These are phyloP conservation scores for Mesorhabditis belari DNA, from an alignment of 2,888 invertebrate genomes.

Conservation along the genomic window DNA sequence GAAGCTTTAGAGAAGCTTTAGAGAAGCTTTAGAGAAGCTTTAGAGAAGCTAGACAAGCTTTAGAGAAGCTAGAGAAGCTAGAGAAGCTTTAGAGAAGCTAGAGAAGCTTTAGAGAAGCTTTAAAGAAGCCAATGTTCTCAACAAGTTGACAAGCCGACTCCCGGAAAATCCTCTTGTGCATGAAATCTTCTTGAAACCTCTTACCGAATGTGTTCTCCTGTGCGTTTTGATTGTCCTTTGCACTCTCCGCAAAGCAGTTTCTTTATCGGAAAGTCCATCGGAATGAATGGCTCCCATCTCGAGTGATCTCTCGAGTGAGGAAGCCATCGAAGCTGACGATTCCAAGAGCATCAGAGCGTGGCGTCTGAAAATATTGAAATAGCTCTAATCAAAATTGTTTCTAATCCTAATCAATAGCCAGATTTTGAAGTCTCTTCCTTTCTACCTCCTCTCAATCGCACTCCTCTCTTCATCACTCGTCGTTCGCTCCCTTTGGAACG, in stretches of 20 bases:
- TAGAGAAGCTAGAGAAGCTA: too few relatives aligned
- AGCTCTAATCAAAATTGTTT: background rate
- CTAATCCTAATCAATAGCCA: background rate
- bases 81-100: too few relatives aligned
- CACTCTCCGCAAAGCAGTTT: slow-evolving; percentile 36
- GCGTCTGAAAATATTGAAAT: background rate
- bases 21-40: too few relatives aligned
- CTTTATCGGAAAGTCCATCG: slow-evolving; percentile 52
- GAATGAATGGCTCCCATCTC: slow-evolving; percentile 41
- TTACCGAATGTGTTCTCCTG: slow-evolving; percentile 32
- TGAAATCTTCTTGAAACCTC: too few relatives aligned
- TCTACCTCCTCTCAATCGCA: background rate
- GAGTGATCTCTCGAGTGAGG: slow-evolving; percentile 42
- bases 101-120: too few relatives aligned
- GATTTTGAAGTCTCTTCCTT: too few relatives aligned
- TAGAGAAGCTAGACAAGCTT: too few relatives aligned
- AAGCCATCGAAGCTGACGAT: slow-evolving; percentile 37
- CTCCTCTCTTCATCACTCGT: background rate
- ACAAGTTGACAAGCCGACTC: too few relatives aligned
- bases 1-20: too few relatives aligned
- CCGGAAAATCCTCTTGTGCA: too few relatives aligned
- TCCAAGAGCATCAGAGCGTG: slow-evolving; percentile 10
- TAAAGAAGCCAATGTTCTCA: too few relatives aligned
- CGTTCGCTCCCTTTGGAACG: too few relatives aligned
- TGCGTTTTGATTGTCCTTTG: slow-evolving; percentile 40